Evolutionary conservation across 2,113 vertebrate genomes (phyloP).

Genomic region (Cyanoliseus patagonus): DNA sequence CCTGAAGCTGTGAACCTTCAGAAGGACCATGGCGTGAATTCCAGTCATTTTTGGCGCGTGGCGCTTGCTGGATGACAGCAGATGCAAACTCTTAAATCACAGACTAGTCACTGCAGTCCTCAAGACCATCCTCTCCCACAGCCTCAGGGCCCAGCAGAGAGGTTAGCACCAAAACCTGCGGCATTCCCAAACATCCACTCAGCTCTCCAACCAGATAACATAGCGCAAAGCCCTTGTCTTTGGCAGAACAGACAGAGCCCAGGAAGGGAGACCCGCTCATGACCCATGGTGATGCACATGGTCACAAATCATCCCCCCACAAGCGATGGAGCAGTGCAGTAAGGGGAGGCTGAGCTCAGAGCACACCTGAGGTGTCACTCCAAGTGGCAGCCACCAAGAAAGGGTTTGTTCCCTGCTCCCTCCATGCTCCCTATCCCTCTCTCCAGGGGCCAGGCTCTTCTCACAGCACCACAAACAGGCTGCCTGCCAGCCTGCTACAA

Average conservation of each 20-base stretch:
- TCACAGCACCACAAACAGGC: background rate
- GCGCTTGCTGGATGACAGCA: constrained; percentile 20
- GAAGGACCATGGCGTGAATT: background rate
- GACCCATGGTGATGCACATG: rapidly evolving
- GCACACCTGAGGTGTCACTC: background rate
- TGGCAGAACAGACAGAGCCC: background rate
- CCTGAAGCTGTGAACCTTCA: background rate
- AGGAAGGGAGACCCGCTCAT: background rate
- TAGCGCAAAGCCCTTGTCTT: background rate
- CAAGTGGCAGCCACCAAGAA: background rate
- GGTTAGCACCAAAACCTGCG: background rate
- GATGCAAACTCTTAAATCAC: constrained; percentile 16
- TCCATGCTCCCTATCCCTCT: background rate
- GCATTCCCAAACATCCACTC: background rate
- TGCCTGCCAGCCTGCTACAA: constrained; percentile 17
- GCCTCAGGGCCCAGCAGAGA: background rate
- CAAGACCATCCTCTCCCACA: background rate
- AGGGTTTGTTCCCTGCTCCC: background rate
- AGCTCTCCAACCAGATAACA: background rate
- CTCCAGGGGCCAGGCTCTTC: background rate
- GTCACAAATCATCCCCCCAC: rapidly evolving
- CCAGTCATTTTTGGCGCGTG: background rate
- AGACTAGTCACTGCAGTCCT: background rate
- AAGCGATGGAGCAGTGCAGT: background rate
- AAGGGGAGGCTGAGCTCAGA: background rate